Evolutionary conservation across 2,888 invertebrate species (phyloP).

Genomic region (Biston betularia): DNA sequence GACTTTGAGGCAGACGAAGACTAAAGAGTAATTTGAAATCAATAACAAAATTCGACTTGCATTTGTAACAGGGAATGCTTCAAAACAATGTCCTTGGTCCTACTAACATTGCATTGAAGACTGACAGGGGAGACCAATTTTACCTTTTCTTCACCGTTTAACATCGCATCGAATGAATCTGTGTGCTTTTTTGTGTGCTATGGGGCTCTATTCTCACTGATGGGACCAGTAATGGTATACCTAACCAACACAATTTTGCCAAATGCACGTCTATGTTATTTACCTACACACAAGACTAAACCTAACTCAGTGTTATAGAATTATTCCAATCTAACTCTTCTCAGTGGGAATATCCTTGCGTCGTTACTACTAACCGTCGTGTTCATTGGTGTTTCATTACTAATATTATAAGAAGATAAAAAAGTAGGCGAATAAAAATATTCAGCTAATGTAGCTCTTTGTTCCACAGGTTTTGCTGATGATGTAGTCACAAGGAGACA

Average conservation of each 20-base stretch:
- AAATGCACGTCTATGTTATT: conserved; percentile 6
- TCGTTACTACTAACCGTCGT: conserved; percentile 58
- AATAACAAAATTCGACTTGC: conserved; percentile 37
- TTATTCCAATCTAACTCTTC: conserved; percentile 5
- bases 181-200: conserved; percentile 82
- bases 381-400: conserved; percentile 62
- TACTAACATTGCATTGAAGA: conserved; percentile 47
- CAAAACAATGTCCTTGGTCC: conserved; percentile 35
- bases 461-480: conserved; percentile 81
- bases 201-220: conserved; percentile 62
- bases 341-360: conserved; percentile 35
- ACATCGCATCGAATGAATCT: conserved; percentile 44
- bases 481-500: conserved; percentile 83
- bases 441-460: conserved; percentile 30
- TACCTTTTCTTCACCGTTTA: conserved; percentile 32
- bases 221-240: not conserved
- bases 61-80: conserved; percentile 35
- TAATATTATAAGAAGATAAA: conserved; percentile 12
- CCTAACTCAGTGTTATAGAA: not conserved
- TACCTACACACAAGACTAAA: not conserved
- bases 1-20: not conserved
- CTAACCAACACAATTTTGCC: not conserved
- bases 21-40: not conserved
- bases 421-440: not conserved
- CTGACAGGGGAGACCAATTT: conserved; percentile 24